Evolutionary conservation across 2,113 vertebrate genomes (phyloP).

Genomic region (Xenopus laevis): DNA sequence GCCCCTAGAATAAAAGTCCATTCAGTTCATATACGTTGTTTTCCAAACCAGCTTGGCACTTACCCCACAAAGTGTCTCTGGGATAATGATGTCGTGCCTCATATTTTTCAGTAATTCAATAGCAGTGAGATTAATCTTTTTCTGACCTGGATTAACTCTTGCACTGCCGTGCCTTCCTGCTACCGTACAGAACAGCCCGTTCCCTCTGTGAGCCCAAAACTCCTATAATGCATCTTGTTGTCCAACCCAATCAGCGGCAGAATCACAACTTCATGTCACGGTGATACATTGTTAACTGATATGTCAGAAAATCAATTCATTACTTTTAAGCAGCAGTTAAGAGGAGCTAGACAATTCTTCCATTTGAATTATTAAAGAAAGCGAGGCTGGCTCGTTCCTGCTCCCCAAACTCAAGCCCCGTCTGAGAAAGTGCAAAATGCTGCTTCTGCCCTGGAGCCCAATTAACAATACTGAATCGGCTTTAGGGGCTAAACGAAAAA

Average conservation of each 20-base stretch:
- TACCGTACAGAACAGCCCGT: constrained; percentile 52
- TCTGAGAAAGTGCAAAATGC: constrained; percentile 55
- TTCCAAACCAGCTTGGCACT: too few species aligned
- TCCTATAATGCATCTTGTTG: constrained; percentile 52
- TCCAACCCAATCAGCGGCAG: constrained; percentile 51
- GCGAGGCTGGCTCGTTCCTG: constrained; percentile 55
- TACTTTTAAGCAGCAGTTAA: constrained; percentile 96
- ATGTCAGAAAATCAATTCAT: constrained; percentile 99
- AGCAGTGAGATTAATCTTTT: not conserved
- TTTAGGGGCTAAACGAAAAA: constrained; percentile 41
- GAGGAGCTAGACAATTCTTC: constrained; percentile 80
- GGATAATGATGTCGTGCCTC: too few species aligned
- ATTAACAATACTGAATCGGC: constrained; percentile 49
- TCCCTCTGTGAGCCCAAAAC: constrained; percentile 52
- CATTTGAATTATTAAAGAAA: constrained; percentile 92
- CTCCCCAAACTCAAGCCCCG: constrained; percentile 46
- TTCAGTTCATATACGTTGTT: too few species aligned
- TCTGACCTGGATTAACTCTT: constrained; percentile 30
- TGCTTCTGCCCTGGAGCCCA: constrained; percentile 57
- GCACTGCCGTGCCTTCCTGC: constrained; percentile 42
- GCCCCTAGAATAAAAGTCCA: too few species aligned
- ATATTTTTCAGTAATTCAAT: too few species aligned
- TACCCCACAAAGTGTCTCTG: too few species aligned
- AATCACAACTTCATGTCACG: constrained; percentile 72
- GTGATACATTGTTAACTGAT: constrained; percentile 81